Evolutionary conservation across 2,797 vertebrate species (phyloP).

Genomic region (Adelosebastes latens): DNA sequence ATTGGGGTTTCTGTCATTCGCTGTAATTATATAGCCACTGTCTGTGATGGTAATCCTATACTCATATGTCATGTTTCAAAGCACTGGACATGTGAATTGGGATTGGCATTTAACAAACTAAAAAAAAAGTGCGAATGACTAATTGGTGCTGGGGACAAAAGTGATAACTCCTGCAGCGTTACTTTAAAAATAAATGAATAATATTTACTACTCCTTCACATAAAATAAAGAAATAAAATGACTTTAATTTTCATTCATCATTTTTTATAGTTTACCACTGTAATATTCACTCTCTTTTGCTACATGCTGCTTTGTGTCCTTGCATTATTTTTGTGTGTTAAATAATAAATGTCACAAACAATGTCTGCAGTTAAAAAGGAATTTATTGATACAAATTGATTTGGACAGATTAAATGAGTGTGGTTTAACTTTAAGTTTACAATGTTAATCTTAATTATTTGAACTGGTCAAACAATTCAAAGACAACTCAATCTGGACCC

Average conservation of each 20-base stretch:
- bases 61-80: background rate
- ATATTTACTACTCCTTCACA: background rate
- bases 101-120: background rate
- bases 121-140: background rate
- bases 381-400: slow-evolving; percentile 38
- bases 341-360: slow-evolving; percentile 34
- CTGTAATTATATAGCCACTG: background rate
- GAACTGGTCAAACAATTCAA: background rate
- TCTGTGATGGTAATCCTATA: slow-evolving; percentile 5
- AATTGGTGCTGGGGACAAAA: background rate
- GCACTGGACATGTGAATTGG: background rate
- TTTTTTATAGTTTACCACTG: background rate
- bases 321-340: background rate
- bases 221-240: background rate
- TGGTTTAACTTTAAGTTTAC: background rate
- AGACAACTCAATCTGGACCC: too few species aligned
- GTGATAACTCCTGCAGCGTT: background rate
- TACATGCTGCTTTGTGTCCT: background rate
- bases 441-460: background rate
- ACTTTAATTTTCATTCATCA: background rate
- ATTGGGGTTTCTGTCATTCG: background rate
- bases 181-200: background rate
- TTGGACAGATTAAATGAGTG: slow-evolving; percentile 27
- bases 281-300: background rate
- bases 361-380: slow-evolving; percentile 1